Conservation (phyloP, 2,888 invertebrate genomes). For the Andrena flavipes region DNA sequence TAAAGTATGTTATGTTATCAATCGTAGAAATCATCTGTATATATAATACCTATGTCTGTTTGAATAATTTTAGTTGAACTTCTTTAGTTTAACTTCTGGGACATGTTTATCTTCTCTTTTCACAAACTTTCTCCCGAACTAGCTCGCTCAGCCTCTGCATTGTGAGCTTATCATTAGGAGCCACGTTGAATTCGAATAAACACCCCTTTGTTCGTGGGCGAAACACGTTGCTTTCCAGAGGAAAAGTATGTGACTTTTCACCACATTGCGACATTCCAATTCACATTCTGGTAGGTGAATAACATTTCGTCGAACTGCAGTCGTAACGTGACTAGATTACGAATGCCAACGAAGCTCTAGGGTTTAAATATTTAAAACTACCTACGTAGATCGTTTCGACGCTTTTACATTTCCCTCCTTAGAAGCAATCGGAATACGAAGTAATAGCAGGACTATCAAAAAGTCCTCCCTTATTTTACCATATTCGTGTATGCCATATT, state of each 20-base stretch:
- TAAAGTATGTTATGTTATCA: too few relatives aligned
- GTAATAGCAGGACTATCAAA: background rate
- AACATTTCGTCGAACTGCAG: constrained; percentile 10
- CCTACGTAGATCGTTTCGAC: background rate
- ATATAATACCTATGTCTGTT: too few relatives aligned
- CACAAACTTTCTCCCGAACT: background rate
- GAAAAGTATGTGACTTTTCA: background rate
- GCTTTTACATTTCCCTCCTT: background rate
- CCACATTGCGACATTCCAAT: constrained; percentile 12
- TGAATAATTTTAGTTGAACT: too few relatives aligned
- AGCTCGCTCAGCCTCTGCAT: background rate
- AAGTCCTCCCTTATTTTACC: background rate
- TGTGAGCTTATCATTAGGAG: background rate
- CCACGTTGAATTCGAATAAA: background rate
- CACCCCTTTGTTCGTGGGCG: background rate
- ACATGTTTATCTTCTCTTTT: constrained; percentile 1
- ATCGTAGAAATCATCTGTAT: too few relatives aligned
- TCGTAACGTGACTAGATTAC: constrained; percentile 9
- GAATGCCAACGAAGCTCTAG: background rate
- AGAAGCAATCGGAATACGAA: background rate
- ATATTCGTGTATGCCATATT: background rate
- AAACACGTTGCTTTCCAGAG: constrained; percentile 1
- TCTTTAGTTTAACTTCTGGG: too few relatives aligned
- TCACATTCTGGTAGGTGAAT: background rate
- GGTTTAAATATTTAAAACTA: constrained; percentile 6